Conservation (phyloP, 2,113 vertebrate genomes). For the Upupa epops region DNA sequence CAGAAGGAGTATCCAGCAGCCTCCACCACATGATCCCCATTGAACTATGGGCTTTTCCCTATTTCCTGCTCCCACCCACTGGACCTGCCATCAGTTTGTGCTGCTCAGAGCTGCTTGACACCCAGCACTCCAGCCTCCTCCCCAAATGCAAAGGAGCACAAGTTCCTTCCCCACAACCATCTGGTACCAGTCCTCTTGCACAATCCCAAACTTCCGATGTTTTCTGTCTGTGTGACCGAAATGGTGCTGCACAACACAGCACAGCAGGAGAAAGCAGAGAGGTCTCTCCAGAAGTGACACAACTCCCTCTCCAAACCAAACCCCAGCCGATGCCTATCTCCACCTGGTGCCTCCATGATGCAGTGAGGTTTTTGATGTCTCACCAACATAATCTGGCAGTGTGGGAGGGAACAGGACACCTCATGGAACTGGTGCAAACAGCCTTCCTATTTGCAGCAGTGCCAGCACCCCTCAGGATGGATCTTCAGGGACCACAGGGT, state of each 20-base stretch:
- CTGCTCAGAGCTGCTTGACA: not conserved
- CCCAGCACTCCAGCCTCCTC: fast-evolving
- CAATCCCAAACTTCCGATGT: not conserved
- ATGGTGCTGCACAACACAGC: not conserved
- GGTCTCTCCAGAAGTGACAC: not conserved
- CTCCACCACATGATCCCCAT: not conserved
- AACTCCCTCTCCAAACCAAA: not conserved
- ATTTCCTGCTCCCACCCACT: not conserved
- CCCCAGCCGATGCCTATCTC: not conserved
- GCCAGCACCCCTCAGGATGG: not conserved
- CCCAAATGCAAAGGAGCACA: fast-evolving
- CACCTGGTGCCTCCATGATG: not conserved
- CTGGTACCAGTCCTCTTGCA: not conserved
- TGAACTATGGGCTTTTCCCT: not conserved
- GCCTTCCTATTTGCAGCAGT: not conserved
- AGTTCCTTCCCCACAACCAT: not conserved
- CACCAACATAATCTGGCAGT: not conserved
- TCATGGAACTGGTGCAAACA: not conserved
- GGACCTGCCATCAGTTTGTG: not conserved
- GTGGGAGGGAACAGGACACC: not conserved
- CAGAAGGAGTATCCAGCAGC: not conserved
- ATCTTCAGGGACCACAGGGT: not conserved
- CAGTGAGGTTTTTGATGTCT: not conserved
- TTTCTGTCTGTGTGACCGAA: not conserved
- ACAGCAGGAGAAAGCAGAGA: not conserved